These are phyloP conservation scores for Trichacis sp. DNA, from an alignment of 2,888 invertebrate species.

Conservation along the genomic window DNA sequence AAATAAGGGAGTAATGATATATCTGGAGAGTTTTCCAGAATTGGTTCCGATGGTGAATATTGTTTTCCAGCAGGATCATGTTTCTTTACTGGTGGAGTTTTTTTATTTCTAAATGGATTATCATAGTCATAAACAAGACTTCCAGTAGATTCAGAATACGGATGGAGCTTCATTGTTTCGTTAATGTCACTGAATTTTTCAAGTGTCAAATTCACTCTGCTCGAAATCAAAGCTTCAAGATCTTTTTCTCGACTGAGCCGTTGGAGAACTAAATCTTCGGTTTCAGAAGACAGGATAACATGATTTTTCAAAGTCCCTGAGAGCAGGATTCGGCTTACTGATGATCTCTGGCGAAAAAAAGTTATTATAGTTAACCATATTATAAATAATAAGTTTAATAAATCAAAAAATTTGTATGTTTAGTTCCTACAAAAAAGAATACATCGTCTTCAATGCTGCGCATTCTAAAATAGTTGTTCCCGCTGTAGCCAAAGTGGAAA, in stretches of 20 bases:
- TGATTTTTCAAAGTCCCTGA: constrained; percentile 72
- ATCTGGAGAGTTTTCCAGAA: constrained; percentile 66
- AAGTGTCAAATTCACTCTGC: constrained; percentile 73
- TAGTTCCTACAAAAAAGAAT: constrained; percentile 70
- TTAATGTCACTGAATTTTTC: constrained; percentile 45
- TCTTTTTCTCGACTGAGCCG: constrained; percentile 72
- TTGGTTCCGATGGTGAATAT: too few species aligned
- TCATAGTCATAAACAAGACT: constrained; percentile 63
- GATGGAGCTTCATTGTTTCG: constrained; percentile 35
- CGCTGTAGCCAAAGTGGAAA: constrained; percentile 77
- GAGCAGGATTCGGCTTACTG: constrained; percentile 73
- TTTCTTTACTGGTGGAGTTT: too few species aligned
- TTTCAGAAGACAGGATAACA: constrained; percentile 76
- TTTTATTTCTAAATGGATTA: constrained; percentile 44
- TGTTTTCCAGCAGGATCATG: too few species aligned
- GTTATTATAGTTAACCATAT: too few species aligned
- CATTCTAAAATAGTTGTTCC: constrained; percentile 71
- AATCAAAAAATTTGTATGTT: too few species aligned
- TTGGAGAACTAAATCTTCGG: constrained; percentile 74
- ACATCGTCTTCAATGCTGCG: constrained; percentile 70
- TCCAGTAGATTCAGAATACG: constrained; percentile 56
- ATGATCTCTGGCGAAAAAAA: constrained; percentile 73
- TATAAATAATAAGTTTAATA: too few species aligned
- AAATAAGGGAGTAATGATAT: constrained; percentile 70
- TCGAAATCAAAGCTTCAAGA: constrained; percentile 75